These are phyloP conservation scores for Upupa epops DNA, from an alignment of 2,113 vertebrate genomes.

Conservation along the genomic window DNA sequence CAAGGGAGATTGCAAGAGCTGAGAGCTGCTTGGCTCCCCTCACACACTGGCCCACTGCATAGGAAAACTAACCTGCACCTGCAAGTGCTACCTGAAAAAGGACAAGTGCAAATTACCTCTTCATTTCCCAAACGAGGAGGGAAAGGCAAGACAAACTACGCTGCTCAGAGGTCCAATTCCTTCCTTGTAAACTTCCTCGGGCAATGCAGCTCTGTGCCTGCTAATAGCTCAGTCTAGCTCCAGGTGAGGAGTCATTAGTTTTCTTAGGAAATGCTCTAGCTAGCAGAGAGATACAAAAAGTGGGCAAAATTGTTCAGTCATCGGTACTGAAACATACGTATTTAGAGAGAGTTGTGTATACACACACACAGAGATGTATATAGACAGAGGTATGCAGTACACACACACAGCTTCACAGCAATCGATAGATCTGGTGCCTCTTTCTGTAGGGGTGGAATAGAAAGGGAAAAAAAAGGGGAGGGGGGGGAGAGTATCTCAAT, in stretches of 20 bases:
- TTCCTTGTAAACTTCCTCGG: background rate
- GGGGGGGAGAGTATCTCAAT: background rate
- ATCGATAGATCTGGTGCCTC: background rate
- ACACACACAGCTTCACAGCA: slow-evolving; percentile 8
- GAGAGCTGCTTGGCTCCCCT: background rate
- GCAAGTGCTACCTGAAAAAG: background rate
- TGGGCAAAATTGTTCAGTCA: slow-evolving; percentile 35
- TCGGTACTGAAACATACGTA: background rate
- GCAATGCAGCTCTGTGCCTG: background rate
- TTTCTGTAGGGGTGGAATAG: background rate
- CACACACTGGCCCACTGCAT: background rate
- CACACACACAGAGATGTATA: background rate
- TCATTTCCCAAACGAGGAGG: background rate
- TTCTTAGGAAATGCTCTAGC: slow-evolving; percentile 26
- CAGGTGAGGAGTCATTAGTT: slow-evolving; percentile 29
- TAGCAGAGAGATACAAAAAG: slow-evolving; percentile 16
- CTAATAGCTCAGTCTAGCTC: background rate
- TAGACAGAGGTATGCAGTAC: background rate
- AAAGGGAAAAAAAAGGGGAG: background rate
- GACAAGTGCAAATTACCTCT: background rate
- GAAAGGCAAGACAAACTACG: background rate
- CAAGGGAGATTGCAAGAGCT: background rate
- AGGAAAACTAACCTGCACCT: background rate
- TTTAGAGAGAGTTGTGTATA: background rate
- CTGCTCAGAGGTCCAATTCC: background rate